Base-by-base conservation (phyloP, 1,140 invertebrate genomes). In the Macrosteles quadrilineatus region DNA sequence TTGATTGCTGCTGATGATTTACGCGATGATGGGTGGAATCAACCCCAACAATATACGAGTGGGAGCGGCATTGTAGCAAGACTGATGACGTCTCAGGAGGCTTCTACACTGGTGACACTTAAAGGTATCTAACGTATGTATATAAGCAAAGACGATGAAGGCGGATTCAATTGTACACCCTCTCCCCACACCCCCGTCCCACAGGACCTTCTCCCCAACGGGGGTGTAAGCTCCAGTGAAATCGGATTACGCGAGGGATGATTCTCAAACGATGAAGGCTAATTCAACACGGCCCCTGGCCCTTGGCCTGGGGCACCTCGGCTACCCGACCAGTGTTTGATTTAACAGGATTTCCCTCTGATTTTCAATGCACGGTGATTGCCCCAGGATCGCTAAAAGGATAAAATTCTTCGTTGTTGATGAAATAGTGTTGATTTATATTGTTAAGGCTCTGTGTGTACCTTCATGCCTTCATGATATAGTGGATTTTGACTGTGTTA, bases 161-260 rank as follows among this genome's bases (percentile, higher is more conserved):
- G 79, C 66, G 70, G 82, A 75, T 73, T 84, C 77, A 79, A 75
- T 79, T 70, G 73, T 77, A 79, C 69, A 83, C 79, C 81, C 86
- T 82, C 82, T 72, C 74, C 81, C 81, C 50, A 77, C 72, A 1
- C 21, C 78, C 76, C 14, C 43, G 4, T 36, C 32, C 32, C 32
- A 4, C 32, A 4, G 32, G 32, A 4, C 71, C 70, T 63, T 57
- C n/a, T n/a, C n/a, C n/a, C n/a, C n/a, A n/a, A n/a, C 30, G 31
- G 32, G 53, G 62, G 68, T 65, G 71, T 63, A 68, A 67, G 71
- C 68, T 32, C 31, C 72, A 69, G 74, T 74, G 73, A 69, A 69
- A 69, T 69, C 68, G 68, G 68, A 69, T 69, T 64, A 69, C 43
- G 50, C 29, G 32, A 69, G 57, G 68, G 68, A 69, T 69, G 68